Base-by-base conservation (phyloP, 2,113 vertebrate genomes). In the Maccullochella peelii region DNA sequence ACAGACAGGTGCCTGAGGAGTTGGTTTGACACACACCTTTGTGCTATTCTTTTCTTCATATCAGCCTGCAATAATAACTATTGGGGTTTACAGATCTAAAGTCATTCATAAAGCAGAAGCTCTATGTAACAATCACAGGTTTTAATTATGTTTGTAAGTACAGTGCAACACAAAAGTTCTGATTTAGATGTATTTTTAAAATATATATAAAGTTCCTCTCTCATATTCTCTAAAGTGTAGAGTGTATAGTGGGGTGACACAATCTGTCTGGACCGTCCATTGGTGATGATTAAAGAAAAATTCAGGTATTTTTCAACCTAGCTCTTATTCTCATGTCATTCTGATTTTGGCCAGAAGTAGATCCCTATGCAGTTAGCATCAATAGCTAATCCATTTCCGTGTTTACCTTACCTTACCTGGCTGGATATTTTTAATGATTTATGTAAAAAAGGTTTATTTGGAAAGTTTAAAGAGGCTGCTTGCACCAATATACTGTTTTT, bases 1-100 rank as follows among this genome's bases (percentile, higher is more conserved):
- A 73, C n/a, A 69, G 78, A 75, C 21, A 66, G 57, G 25, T 36
- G 49, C 73, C 80, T 25, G 54, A 36, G 61, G 62, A 58, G 47
- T 63, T 30, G 36, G 14, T 70, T 78, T 71, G 16, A 80, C 72
- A 47, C 20, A 42, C 55, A 47, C 4, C 27, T 44, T 59, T 50
- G 11, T 63, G 11, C 16, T 38, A 6, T 59, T 40, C 30, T 36
- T n/a, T 8, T 42, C 38, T 66, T 74, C 49, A 36, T 47, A 15
- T 54, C 27, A 30, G 23, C n/a, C 58, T 65, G 14, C 6, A 57
- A 10, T 23, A 33, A 77, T 6, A 30, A 61, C 18, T 27, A 27
- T 15, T 62, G 15, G 44, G 69, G 55, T 55, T 74, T 73, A 30
- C 30, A 27, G 40, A 63, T 57, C 30, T 25, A 27, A 58, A 70